A percentile compares a stretch with the other conserved stretches of the same genome.
phyloP scores from a whole-genome alignment of 2,888 invertebrate species.

The Neoaliturus tenellus region DNA sequence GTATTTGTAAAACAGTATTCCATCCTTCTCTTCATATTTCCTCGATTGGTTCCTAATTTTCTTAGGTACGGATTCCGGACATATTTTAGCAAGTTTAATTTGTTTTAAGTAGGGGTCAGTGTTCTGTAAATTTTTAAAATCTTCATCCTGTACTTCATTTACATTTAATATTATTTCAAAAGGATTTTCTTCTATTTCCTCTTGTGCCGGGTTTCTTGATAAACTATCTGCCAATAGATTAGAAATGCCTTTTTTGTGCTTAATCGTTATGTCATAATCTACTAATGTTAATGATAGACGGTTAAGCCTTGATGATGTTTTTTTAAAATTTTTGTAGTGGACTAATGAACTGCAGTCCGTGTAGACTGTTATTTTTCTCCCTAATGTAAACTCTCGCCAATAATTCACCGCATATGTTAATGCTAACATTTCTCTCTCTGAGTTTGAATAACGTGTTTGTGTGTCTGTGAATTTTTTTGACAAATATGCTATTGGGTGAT shows the following conservation, averaged over 20 bases:
- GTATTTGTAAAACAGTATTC: not conserved
- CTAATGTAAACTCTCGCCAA: conserved; percentile 12
- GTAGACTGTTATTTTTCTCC: not conserved
- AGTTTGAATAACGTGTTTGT: not conserved
- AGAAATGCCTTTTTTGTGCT: not conserved
- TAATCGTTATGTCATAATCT: conserved; percentile 1
- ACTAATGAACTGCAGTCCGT: not conserved
- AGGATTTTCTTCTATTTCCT: not conserved
- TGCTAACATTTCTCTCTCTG: not conserved
- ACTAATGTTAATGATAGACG: not conserved
- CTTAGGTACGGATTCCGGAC: not conserved
- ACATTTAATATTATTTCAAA: not conserved
- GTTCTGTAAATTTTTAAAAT: not conserved
- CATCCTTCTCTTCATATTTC: not conserved
- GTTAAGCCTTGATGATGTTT: not conserved
- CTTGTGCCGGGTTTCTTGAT: not conserved
- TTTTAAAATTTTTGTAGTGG: conserved; percentile 3
- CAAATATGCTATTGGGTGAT: not conserved
- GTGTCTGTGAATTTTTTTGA: not conserved
- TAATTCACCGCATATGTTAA: conserved; percentile 8
- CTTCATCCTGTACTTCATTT: not conserved
- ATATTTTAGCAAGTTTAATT: not conserved
- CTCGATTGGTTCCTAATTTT: not conserved
- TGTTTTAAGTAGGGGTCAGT: not conserved
- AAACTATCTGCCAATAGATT: not conserved